A percentile compares a stretch with the other conserved stretches of the same genome.
phyloP scores from a whole-genome alignment of 2,113 vertebrate genomes.

The Corvus hawaiiensis region DNA sequence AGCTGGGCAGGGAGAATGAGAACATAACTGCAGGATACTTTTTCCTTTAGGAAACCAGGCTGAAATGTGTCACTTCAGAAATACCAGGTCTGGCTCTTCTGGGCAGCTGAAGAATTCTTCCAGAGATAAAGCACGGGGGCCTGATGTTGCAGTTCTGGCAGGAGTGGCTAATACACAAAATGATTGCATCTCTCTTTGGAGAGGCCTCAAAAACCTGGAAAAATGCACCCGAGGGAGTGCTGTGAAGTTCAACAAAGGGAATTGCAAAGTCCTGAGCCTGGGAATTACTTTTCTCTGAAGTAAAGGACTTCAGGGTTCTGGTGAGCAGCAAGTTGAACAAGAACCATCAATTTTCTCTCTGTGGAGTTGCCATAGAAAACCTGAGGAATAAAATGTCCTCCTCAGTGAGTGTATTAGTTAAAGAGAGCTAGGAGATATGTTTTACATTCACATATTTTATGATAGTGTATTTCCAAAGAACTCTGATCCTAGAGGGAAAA shows the following conservation, averaged over 20 bases:
- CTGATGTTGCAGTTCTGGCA: background rate
- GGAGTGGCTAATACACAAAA: fast-evolving
- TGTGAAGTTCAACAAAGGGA: background rate
- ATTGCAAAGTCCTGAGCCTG: background rate
- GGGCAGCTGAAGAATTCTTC: background rate
- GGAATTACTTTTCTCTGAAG: background rate
- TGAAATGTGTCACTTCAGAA: background rate
- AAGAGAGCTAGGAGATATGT: background rate
- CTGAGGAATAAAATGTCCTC: background rate
- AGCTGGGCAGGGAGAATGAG: background rate
- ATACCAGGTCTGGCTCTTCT: background rate
- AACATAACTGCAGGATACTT: background rate
- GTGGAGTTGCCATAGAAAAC: background rate
- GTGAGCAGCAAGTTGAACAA: background rate
- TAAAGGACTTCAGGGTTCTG: background rate
- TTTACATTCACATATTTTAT: background rate
- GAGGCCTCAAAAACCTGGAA: background rate
- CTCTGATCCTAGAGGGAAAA: background rate
- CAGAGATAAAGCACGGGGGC: background rate
- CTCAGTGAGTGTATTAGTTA: background rate
- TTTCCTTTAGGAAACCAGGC: background rate
- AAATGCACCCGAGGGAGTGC: background rate
- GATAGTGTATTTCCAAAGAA: background rate
- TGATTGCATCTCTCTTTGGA: background rate
- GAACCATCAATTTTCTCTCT: background rate